These are phyloP conservation scores for Ploceus nigricollis DNA, from an alignment of 2,113 vertebrate genomes.

Conservation along the genomic window DNA sequence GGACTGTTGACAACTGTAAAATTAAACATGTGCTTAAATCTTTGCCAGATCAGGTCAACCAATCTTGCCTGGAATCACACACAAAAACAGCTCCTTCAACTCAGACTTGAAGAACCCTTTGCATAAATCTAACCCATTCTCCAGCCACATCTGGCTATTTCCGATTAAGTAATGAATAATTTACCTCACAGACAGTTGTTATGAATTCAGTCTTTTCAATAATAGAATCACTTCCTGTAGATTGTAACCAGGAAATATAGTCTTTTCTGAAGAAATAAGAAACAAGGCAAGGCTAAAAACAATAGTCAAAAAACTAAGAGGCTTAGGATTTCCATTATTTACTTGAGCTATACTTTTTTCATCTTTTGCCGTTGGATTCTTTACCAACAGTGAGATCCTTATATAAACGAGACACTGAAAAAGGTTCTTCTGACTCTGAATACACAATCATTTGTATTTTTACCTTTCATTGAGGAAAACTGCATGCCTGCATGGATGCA, in stretches of 20 bases:
- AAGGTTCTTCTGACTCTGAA: background rate
- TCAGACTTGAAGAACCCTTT: background rate
- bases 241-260: background rate
- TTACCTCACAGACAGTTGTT: background rate
- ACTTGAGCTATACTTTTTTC: background rate
- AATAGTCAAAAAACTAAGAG: background rate
- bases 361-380: background rate
- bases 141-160: background rate
- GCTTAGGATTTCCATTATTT: background rate
- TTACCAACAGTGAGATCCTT: background rate
- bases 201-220: background rate
- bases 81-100: background rate
- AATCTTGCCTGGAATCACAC: background rate
- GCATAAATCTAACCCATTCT: background rate
- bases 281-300: background rate
- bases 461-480: background rate
- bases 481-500: background rate
- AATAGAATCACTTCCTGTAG: background rate
- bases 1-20: constrained; percentile 27
- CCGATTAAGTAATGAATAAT: background rate
- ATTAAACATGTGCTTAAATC: background rate
- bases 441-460: background rate
- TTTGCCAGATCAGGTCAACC: background rate
- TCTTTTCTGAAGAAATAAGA: background rate
- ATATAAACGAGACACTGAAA: background rate